Evolutionary conservation across 2,113 vertebrate genomes (phyloP), one percentile per base, ranked within the genome.

Genomic region (Fregetta grallaria): DNA sequence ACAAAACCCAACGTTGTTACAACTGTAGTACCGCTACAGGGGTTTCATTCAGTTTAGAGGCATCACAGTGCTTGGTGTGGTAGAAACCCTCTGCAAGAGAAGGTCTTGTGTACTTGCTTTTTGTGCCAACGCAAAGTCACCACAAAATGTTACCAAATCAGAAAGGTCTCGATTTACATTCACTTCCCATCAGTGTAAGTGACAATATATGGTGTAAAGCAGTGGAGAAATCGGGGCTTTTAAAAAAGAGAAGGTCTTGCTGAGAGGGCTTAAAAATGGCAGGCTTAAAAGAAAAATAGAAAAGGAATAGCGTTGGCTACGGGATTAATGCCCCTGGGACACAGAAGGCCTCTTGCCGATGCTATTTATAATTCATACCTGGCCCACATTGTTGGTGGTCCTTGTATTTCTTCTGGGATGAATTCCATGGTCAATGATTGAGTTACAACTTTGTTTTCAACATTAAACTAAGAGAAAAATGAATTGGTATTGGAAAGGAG

Each of bases 291-390:
- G 19, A 36, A 88, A 76, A 92, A 58, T 66, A 71, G 27, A 50
- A 74, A 80, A 85, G 26, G 44, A 91, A 74, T 27, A 81, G 40
- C 1, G 1, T 13, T 88, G 73, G 23, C 68, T 85, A 45, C 2
- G 3, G 56, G 26, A 86, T 55, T 77, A 77, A 45, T 17, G 15
- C 22, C 36, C 7, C 40, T 52, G 30, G 53, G 77, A 92, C 58
- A 91, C 65, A 25, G 40, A 71, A 50, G 36, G 40, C 44, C 49
- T 95, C 91, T 72, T 91, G 42, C 40, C 72, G 59, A 26, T 50
- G 50, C 34, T 91, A 67, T 92, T 91, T 90, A 72, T 92, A 91
- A 89, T 72, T 67, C 52, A 81, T 73, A 84, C 61, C 68, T 89
- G 73, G 83, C 78, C 62, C 80, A 84, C 52, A 10, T 55, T 89